Base-by-base conservation (phyloP, 2,888 invertebrate species). In the Idaea dimidiata region DNA sequence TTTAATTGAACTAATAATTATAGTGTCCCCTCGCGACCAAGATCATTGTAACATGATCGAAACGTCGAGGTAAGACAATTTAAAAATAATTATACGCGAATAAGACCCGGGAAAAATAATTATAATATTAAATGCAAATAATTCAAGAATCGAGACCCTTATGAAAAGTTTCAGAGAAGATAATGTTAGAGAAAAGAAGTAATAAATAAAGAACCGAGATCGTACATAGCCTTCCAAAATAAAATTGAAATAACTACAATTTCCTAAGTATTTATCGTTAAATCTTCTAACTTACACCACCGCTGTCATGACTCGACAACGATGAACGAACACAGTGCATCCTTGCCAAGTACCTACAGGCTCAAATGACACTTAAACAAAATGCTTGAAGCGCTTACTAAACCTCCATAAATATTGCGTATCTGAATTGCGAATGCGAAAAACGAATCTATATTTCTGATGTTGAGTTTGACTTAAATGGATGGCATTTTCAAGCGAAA, bases 301-400 rank as follows among this genome's bases (percentile, higher is more conserved):
- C 69, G 61, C 68, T 68, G 80, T 76, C 76, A 81, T 83, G 83
- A 87, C 81, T 83, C 82, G 83, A 76, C 80, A 78, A 73, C 75
- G n/a, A n/a, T n/a, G n/a, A n/a, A n/a, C n/a, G 76, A 70, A 71
- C 74, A 73, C 74, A 78, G 75, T 72, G 74, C 83, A 83, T 86
- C 83, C 81, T 85, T 86, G 84, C 86, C 83, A 84, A 84, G 82
- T 74, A 43, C 32, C 10, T 32, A 76, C 79, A 78, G 78, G 81
- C 82, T 75, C 78, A 80, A 81, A 81, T 78, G 81, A 84, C 82
- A 82, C 67, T 69, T 62, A 80, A 80, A 81, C 75, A 76, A 76
- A 82, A 81, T 76, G 77, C 77, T 75, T 74, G 66, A 72, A 62
- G 54, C 67, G 70, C 69, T 75, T 73, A 65, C 70, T 61, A 69